A percentile compares a stretch with the other conserved stretches of the same genome.
These are phyloP conservation scores for Drosophila nasuta DNA, from an alignment of 1,140 invertebrate genomes.

Conservation along the genomic window DNA sequence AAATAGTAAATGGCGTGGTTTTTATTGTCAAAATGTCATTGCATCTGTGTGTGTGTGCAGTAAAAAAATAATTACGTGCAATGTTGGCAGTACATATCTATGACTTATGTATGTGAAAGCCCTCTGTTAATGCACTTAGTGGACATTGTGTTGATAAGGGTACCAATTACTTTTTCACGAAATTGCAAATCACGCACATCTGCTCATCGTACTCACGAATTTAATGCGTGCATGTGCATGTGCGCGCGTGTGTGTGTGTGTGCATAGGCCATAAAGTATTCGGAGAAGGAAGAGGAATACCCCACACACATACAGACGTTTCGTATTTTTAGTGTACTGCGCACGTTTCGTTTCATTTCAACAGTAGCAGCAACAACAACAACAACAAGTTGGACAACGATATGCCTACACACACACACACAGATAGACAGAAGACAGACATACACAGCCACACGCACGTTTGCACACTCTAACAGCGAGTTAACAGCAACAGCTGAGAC, in stretches of 20 bases:
- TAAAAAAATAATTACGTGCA: slow-evolving; percentile 53
- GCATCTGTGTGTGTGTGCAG: slow-evolving; percentile 25
- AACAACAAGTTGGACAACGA: slow-evolving; percentile 24
- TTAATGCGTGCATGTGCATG: background rate
- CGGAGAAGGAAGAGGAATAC: slow-evolving; percentile 21
- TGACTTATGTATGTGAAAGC: background rate
- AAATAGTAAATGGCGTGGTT: slow-evolving; percentile 65
- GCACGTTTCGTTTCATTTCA: slow-evolving; percentile 48
- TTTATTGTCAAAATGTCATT: slow-evolving; percentile 25
- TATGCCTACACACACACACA: slow-evolving; percentile 3
- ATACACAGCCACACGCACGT: no score
- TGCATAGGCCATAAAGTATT: slow-evolving; percentile 13
- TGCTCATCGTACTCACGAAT: background rate
- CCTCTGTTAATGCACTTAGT: slow-evolving; percentile 1
- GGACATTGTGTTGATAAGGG: slow-evolving; percentile 8
- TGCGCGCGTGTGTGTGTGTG: background rate
- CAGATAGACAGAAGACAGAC: no score
- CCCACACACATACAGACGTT: background rate
- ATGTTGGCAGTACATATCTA: slow-evolving; percentile 41
- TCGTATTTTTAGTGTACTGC: slow-evolving; percentile 48
- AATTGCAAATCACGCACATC: slow-evolving; percentile 12
- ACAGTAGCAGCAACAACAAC: slow-evolving; percentile 20
- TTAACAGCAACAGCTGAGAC: slow-evolving; percentile 50
- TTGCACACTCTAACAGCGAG: slow-evolving; percentile 19
- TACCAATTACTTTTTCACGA: slow-evolving; percentile 16